A percentile compares a stretch with the other conserved stretches of the same genome.
Evolutionary conservation across 53 echinoderm and acorn worm genomes (phyloP).

Genomic region (Mesocentrotus franciscanus): DNA sequence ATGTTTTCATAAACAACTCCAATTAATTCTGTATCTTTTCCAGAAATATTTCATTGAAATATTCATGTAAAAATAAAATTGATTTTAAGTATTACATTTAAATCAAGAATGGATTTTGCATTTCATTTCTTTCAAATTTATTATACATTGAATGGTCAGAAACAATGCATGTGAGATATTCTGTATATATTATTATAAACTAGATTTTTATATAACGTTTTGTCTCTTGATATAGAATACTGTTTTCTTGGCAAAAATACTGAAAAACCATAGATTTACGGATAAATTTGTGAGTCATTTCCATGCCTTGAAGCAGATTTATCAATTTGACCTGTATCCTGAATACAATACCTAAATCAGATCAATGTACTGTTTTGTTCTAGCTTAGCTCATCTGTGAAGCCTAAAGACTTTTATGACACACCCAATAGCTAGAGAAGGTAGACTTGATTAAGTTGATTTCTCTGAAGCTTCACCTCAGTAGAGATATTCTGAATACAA

Average conservation of each 20-base stretch:
- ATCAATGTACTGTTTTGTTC: not conserved
- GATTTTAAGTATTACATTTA: too few relatives aligned
- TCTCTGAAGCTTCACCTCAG: not conserved
- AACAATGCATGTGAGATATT: too few relatives aligned
- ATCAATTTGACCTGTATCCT: not conserved
- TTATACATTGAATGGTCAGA: too few relatives aligned
- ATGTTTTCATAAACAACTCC: too few relatives aligned
- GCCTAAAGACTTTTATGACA: not conserved
- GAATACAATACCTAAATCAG: conserved; percentile 11
- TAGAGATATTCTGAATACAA: too few relatives aligned
- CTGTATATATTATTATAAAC: too few relatives aligned
- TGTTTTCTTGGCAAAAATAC: not conserved
- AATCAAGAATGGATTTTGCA: too few relatives aligned
- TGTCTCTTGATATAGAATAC: not conserved
- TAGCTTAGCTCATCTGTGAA: not conserved
- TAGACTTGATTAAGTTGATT: not conserved
- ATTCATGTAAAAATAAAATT: too few relatives aligned
- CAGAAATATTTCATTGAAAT: too few relatives aligned
- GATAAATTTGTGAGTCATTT: conserved; percentile 34
- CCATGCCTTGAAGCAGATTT: not conserved
- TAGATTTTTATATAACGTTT: not conserved
- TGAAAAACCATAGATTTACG: not conserved
- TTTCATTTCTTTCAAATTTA: too few relatives aligned
- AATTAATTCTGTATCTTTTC: too few relatives aligned
- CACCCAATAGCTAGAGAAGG: not conserved